Evolutionary conservation across 2,797 vertebrate species (phyloP).

Genomic region (Aquila chrysaetos): DNA sequence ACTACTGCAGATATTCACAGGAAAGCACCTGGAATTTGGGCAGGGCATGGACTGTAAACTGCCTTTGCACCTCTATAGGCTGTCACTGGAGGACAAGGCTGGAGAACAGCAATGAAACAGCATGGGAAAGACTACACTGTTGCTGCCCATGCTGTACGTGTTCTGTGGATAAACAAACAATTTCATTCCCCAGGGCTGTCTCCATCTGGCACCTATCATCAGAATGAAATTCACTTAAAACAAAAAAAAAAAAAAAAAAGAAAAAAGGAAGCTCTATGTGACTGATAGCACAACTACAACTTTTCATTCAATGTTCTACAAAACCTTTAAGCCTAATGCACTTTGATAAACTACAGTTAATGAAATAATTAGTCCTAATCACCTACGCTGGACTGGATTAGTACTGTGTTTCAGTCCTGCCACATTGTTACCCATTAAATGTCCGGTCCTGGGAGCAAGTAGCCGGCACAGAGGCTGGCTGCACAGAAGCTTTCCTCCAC

Average conservation of each 20-base stretch:
- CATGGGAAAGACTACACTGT: constrained; percentile 37
- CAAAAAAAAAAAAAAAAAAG: neutral
- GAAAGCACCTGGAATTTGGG: neutral
- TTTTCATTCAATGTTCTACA: neutral
- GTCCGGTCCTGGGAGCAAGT: neutral
- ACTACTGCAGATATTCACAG: neutral
- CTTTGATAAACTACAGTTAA: constrained; percentile 15
- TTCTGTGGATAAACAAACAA: constrained; percentile 73
- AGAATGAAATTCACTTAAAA: constrained; percentile 62
- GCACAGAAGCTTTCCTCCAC: neutral
- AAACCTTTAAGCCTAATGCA: neutral
- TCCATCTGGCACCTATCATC: constrained; percentile 74
- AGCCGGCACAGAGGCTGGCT: neutral
- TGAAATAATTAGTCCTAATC: constrained; percentile 12
- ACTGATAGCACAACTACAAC: neutral
- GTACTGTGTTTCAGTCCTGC: neutral
- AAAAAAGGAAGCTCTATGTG: neutral
- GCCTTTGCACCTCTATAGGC: neutral
- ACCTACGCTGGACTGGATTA: neutral
- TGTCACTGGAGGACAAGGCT: neutral
- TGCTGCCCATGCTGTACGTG: constrained; percentile 62
- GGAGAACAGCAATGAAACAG: constrained; percentile 27
- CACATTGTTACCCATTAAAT: neutral
- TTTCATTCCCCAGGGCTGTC: constrained; percentile 67
- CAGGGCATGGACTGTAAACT: neutral